Evolutionary conservation across 2,888 invertebrate species (phyloP).

Genomic region (Acanthosepion lycidas): DNA sequence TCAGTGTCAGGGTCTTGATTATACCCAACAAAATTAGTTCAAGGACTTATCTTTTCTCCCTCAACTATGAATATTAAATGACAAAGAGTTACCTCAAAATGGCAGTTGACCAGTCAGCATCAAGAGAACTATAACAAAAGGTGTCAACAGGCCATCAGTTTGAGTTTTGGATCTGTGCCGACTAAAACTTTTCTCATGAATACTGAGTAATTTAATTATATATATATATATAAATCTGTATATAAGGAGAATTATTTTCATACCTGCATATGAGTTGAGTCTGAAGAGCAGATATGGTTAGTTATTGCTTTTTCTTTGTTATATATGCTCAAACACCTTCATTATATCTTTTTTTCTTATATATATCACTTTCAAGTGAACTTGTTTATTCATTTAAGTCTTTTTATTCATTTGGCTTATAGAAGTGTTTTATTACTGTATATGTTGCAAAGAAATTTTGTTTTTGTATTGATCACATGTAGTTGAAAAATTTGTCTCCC

Average conservation of each 20-base stretch:
- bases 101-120: constrained; percentile 2
- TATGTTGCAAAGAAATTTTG: too few species aligned
- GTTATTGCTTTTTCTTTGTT: neutral
- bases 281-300: neutral
- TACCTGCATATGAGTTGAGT: neutral
- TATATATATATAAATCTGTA: neutral
- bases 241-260: too few species aligned
- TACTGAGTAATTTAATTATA: neutral
- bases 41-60: neutral
- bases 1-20: neutral
- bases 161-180: neutral
- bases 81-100: neutral
- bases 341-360: neutral
- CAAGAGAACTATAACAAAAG: neutral
- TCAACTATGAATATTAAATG: neutral
- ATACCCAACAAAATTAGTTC: neutral
- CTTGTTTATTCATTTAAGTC: neutral
- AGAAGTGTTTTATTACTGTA: neutral
- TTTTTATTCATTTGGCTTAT: neutral
- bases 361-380: neutral
- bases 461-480: too few species aligned
- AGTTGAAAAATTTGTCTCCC: too few species aligned
- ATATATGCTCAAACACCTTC: neutral
- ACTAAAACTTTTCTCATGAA: neutral
- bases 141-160: neutral